Conservation (phyloP, 2,888 invertebrate genomes). For the Orchesella flavescens region DNA sequence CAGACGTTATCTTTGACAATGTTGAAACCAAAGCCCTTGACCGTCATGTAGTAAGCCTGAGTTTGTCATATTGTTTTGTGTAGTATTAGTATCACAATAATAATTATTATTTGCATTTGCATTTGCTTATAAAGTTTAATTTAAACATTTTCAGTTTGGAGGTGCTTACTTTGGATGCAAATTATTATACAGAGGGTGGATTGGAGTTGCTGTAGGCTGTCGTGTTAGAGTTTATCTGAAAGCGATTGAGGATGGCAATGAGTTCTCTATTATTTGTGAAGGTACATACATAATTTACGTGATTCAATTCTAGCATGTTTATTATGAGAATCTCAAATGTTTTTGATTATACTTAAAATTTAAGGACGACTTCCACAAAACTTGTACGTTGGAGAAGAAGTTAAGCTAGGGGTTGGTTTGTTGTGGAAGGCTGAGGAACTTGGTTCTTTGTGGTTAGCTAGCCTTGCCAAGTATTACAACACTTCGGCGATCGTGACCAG, state of each 20-base stretch:
- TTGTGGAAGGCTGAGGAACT: constrained; percentile 18
- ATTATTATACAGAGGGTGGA: constrained; percentile 49
- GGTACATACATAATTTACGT: constrained; percentile 8
- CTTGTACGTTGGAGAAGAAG: constrained; percentile 20
- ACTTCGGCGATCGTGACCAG: constrained; percentile 5
- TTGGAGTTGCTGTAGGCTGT: constrained; percentile 47
- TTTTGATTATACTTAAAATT: background rate
- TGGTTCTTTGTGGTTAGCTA: constrained; percentile 20
- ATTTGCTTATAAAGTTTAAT: background rate
- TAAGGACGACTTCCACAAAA: constrained; percentile 7
- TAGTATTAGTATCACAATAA: too few relatives aligned
- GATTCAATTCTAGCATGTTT: background rate
- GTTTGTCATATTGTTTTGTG: background rate
- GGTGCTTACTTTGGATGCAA: constrained; percentile 32
- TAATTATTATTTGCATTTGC: background rate
- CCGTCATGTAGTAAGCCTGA: constrained; percentile 28
- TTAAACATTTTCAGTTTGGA: constrained; percentile 40
- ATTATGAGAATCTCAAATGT: background rate
- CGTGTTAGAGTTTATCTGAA: constrained; percentile 34
- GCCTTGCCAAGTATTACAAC: constrained; percentile 25
- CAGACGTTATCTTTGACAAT: constrained; percentile 41
- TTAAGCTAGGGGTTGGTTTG: constrained; percentile 32
- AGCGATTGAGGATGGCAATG: constrained; percentile 10
- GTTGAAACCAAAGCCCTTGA: constrained; percentile 22
- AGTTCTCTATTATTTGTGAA: constrained; percentile 10